phyloP scores from a whole-genome alignment of 2,888 invertebrate species.

The Phyllotreta striolata region DNA sequence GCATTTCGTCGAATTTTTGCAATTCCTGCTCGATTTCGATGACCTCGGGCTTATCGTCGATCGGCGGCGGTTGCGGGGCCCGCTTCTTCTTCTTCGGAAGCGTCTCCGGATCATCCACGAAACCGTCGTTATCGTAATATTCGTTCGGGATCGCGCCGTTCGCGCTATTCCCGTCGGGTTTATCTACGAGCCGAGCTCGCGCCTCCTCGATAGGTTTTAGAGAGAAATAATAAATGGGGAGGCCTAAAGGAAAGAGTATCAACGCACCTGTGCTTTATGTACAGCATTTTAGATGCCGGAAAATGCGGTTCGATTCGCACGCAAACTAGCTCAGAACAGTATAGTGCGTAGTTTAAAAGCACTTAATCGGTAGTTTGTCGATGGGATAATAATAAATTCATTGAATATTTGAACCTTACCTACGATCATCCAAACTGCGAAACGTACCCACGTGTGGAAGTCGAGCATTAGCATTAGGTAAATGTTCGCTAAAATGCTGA shows the following conservation, averaged over 20 bases:
- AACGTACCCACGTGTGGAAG: constrained; percentile 82
- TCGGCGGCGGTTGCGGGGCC: constrained; percentile 34
- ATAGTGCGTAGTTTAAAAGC: constrained; percentile 2
- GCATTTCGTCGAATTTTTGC: constrained; percentile 45
- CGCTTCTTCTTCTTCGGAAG: constrained; percentile 36
- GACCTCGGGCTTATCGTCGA: constrained; percentile 35
- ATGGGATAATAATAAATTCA: constrained; percentile 19
- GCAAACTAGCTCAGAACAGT: background rate
- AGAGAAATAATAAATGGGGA: constrained; percentile 56
- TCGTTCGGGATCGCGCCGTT: constrained; percentile 18
- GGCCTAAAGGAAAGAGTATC: constrained; percentile 52
- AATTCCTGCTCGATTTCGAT: constrained; percentile 42
- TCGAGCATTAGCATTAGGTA: constrained; percentile 86
- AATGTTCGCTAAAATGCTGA: constrained; percentile 83
- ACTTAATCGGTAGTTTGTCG: too few species aligned
- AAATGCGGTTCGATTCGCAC: constrained; percentile 1
- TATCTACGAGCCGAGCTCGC: constrained; percentile 32
- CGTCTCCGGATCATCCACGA: constrained; percentile 23
- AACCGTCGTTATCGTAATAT: constrained; percentile 30
- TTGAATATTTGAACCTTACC: constrained; percentile 66
- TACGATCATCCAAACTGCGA: constrained; percentile 79
- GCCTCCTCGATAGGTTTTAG: constrained; percentile 43
- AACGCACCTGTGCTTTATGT: constrained; percentile 51
- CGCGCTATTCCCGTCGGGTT: constrained; percentile 1
- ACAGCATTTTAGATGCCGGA: constrained; percentile 45